Conservation (phyloP, 2,888 invertebrate species). For the Cistogaster globosa region DNA sequence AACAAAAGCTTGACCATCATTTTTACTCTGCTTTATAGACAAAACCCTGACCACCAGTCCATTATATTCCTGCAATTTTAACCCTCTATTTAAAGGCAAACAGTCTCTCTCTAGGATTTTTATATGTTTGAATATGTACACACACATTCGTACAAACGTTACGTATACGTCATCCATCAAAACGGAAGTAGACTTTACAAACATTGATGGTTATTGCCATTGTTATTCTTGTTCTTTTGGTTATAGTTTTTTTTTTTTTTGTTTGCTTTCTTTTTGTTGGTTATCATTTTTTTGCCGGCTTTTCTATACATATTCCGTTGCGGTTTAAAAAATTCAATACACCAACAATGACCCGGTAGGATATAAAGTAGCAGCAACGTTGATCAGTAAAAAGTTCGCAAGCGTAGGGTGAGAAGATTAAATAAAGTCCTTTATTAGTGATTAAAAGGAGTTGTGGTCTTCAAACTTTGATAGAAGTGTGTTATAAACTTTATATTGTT, state of each 20-base stretch:
- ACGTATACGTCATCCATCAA: slow-evolving; percentile 56
- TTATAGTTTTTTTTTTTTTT: slow-evolving; percentile 50
- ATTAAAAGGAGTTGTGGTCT: background rate
- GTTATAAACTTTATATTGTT: slow-evolving; percentile 4
- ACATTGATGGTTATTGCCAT: slow-evolving; percentile 71
- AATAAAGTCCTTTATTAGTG: slow-evolving; percentile 1
- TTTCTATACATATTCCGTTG: slow-evolving; percentile 72
- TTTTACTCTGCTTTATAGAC: background rate
- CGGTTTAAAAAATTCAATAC: slow-evolving; percentile 71
- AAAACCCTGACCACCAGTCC: background rate
- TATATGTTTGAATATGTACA: background rate
- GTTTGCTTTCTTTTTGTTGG: background rate
- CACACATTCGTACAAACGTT: background rate
- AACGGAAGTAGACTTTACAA: slow-evolving; percentile 71
- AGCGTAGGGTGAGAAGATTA: background rate
- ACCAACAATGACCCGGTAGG: slow-evolving; percentile 43
- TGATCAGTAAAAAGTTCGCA: background rate
- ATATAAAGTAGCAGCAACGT: slow-evolving; percentile 20
- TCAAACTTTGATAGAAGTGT: background rate
- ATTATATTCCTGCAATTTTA: background rate
- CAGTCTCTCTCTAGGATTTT: background rate
- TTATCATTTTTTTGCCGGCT: slow-evolving; percentile 44
- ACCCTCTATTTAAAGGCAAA: slow-evolving; percentile 6
- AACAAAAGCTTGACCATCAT: slow-evolving; percentile 52
- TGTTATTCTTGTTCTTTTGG: slow-evolving; percentile 68